Percentiles rank a stretch among this genome's conserved stretches.
Evolutionary conservation across 2,888 invertebrate species (phyloP).

Genomic region (Eulithis testata): DNA sequence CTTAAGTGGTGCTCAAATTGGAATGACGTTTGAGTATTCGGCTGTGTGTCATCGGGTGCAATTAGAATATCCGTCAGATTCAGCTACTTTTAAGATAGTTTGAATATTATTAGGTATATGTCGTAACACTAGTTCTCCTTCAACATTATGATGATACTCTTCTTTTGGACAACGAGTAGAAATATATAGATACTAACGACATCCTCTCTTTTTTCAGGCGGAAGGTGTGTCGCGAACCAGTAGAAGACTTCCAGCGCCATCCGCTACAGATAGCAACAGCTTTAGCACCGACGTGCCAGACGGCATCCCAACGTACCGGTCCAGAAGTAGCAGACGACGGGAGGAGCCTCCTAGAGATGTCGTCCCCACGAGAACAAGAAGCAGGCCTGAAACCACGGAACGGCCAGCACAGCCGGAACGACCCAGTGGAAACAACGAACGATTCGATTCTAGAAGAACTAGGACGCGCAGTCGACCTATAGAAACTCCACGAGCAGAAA

Average conservation of each 20-base stretch:
- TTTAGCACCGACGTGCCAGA: conserved; percentile 54
- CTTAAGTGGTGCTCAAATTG: no score
- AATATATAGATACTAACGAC: no score
- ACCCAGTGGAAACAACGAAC: conserved; percentile 62
- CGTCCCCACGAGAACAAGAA: conserved; percentile 61
- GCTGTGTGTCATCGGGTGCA: no score
- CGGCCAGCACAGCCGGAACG: conserved; percentile 49
- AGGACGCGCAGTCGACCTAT: conserved; percentile 65
- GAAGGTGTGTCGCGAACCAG: conserved; percentile 63
- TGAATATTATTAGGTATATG: no score
- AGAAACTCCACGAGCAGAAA: conserved; percentile 51
- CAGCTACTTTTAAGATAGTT: no score
- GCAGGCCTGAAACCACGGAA: conserved; percentile 48
- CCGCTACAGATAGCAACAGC: conserved; percentile 53
- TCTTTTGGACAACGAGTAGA: no score
- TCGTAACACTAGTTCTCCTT: no score
- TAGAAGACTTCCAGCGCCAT: conserved; percentile 60
- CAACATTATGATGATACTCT: no score
- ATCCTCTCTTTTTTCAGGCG: conserved; percentile 58
- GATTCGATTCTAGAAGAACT: conserved; percentile 72
- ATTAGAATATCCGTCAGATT: no score
- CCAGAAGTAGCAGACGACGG: conserved; percentile 62
- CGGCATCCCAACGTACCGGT: conserved; percentile 59
- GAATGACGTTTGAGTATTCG: no score
- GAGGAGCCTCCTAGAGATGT: conserved; percentile 60